A percentile compares a stretch with the other conserved stretches of the same genome.
Conservation (phyloP, 2,888 invertebrate genomes). For the Andrena chrysosceles region DNA sequence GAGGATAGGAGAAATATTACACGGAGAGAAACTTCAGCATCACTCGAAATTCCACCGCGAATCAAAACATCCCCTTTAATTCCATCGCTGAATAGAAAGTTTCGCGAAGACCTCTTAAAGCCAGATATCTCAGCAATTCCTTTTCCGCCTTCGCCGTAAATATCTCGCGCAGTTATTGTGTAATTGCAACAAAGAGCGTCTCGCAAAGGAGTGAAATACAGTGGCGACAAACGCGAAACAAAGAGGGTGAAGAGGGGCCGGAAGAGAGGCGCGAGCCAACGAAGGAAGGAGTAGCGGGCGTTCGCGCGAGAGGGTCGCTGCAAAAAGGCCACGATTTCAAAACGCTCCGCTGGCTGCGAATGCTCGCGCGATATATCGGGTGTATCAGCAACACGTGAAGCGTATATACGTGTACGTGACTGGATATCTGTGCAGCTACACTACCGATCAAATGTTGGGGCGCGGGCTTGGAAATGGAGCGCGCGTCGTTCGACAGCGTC, state of each 20-base stretch:
- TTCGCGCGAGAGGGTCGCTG: neutral
- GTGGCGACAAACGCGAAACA: neutral
- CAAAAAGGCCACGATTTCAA: slow-evolving; percentile 20
- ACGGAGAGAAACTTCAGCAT: too few relatives aligned
- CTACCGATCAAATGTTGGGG: neutral
- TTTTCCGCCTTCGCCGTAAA: neutral
- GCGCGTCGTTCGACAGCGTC: too few relatives aligned
- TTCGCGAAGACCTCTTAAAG: neutral
- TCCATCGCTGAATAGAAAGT: too few relatives aligned
- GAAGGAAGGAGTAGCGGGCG: neutral
- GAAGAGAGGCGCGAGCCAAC: neutral
- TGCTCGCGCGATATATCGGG: slow-evolving; percentile 29
- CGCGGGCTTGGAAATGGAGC: too few relatives aligned
- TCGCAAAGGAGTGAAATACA: neutral
- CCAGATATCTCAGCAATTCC: neutral
- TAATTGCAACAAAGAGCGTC: slow-evolving; percentile 3
- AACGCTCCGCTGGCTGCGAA: slow-evolving; percentile 33
- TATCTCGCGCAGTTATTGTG: neutral
- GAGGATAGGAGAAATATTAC: too few relatives aligned
- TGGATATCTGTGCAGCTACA: neutral
- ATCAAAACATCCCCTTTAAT: too few relatives aligned
- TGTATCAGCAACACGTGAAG: slow-evolving; percentile 33
- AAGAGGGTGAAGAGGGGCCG: neutral
- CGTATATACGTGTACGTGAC: neutral
- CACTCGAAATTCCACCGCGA: too few relatives aligned